Evolutionary conservation across 2,113 vertebrate genomes (phyloP), one percentile per base, ranked within the genome.

Genomic region (Euleptes europaea): DNA sequence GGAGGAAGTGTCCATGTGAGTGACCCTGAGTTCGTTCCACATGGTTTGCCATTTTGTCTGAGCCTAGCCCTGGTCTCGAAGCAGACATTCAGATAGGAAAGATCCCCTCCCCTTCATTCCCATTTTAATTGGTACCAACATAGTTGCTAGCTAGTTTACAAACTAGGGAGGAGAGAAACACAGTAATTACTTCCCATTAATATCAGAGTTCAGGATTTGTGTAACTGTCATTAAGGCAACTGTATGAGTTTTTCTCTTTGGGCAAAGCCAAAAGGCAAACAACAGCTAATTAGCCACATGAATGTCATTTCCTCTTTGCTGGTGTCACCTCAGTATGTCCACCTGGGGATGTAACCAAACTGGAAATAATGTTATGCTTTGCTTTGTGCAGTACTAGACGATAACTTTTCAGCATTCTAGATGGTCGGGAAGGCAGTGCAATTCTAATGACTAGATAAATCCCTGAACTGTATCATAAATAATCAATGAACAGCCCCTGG

Each of bases 231-330:
- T 69, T n/a, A 26, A 17, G 19, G 5, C 82, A 91, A 78, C 23
- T 70, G 67, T 44, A 38, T 23, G 65, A 83, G 42, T 87, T 42
- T 67, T 70, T 26, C 70, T n/a, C 87, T 38, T 77, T 8, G 47
- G 65, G 63, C 35, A 47, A 85, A 42, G 75, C 57, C 79, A 83
- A 28, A 11, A 84, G 85, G 23, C 76, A 63, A 72, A 81, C 80
- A 85, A 67, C 72, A 31, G 60, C 73, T 51, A 80, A 0, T 84
- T 80, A 86, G 87, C 77, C 1, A 70, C 10, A 74, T 63, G 54
- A 70, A 78, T 78, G 44, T 90, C 31, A 40, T 35, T 82, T 40
- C 0, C 4, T 26, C 84, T 89, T 81, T 88, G 51, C 40, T 80
- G 33, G 8, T 75, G 72, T 44, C 40, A 82, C 2, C 0, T 85